These are phyloP conservation scores for Gymnothorax javanicus DNA, from an alignment of 2,797 vertebrate genomes.

Conservation along the genomic window DNA sequence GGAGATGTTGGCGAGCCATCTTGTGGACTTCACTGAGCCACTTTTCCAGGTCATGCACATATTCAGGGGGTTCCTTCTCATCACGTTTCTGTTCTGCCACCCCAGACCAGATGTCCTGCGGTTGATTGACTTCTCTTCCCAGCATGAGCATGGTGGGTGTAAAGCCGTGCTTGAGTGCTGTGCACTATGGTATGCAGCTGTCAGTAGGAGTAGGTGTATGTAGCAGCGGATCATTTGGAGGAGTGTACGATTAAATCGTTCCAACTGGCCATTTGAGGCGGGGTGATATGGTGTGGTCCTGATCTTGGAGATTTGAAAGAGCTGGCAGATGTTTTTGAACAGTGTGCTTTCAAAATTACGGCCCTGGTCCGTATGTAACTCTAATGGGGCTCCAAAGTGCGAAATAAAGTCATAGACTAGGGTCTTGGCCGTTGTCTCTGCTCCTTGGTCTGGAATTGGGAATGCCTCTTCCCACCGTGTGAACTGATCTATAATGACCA, in stretches of 20 bases:
- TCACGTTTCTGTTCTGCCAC: conserved; percentile 21
- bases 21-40: neutral
- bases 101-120: conserved; percentile 27
- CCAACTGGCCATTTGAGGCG: conserved; percentile 35
- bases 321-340: conserved; percentile 38
- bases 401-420: conserved; percentile 40
- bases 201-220: conserved; percentile 27
- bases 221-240: conserved; percentile 20
- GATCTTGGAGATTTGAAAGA: conserved; percentile 30
- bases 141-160: conserved; percentile 39
- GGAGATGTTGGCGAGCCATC: conserved; percentile 4
- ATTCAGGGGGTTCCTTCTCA: neutral
- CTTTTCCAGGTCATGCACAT: conserved; percentile 25
- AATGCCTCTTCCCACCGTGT: conserved; percentile 30
- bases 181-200: conserved; percentile 28
- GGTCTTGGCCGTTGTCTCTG: conserved; percentile 36
- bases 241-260: conserved; percentile 29
- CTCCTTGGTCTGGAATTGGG: conserved; percentile 33
- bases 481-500: conserved; percentile 36
- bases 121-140: conserved; percentile 32
- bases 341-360: conserved; percentile 37
- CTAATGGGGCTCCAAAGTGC: conserved; percentile 16
- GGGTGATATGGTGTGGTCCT: conserved; percentile 40
- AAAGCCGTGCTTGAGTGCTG: conserved; percentile 29
- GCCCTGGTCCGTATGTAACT: conserved; percentile 36